Evolutionary conservation across 2,888 invertebrate genomes (phyloP), one percentile per base, ranked within the genome.

Genomic region (Athripsodes cinereus): DNA sequence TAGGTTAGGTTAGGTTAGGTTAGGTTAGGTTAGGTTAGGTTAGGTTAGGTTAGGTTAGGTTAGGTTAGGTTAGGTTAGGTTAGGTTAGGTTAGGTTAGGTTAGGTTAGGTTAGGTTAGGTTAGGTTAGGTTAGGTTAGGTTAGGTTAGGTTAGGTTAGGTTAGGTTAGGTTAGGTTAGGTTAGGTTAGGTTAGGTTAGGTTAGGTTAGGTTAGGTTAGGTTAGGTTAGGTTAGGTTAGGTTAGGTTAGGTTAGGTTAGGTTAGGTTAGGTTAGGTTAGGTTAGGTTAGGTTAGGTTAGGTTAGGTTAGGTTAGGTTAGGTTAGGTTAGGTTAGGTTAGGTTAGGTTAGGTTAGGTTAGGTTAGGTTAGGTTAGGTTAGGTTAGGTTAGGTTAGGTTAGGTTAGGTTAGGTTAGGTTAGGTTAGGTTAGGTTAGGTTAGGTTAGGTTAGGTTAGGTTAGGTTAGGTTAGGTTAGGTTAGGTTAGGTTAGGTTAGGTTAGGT

Each of bases 111-210:
- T 50, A 50, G 50, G 50, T 50, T 50, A 50, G 50, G 50, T 50
- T 50, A 50, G 50, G 50, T 50, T 50, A 48, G 50, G 50, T 50
- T 50, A 50, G 50, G 50, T 63, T 57, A 61, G 64, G 64, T 65
- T 59, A 63, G 64, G 64, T 65, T 59, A 61, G 60, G 58, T 64
- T 52, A 62, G 56, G 59, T 47, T 53, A 53, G 53, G 53, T 53
- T 53, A 53, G 53, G 53, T 53, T 53, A 53, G 53, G 53, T 60
- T 49, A 59, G 62, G 57, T 65, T 51, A 60, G 63, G 53, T 55
- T 55, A 54, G 53, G 62, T 64, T 64, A 62, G 62, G 64, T 62
- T 64, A 62, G 62, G 62, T 64, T 64, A 62, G 62, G 62, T 62
- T 64, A 61, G 62, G 60, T 64, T 52, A 48, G 54, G 60, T 62